Evolutionary conservation across 1,140 invertebrate genomes (phyloP).

Genomic region (Goniozus legneri): DNA sequence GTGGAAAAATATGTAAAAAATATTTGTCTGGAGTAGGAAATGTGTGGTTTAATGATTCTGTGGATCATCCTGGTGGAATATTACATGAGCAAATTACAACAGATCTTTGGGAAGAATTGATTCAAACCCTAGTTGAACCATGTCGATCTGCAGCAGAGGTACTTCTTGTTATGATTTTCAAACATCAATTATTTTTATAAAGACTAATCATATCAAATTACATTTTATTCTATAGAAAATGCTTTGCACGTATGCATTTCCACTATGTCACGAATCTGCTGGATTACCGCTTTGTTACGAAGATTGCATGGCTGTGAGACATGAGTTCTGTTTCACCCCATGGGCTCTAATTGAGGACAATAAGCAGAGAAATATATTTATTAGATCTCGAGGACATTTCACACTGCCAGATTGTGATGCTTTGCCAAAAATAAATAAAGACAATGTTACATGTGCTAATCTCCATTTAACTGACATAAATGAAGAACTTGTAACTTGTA

Average conservation of each 20-base stretch:
- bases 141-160: constrained; percentile 84
- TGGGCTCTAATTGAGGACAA: constrained; percentile 89
- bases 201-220: constrained; percentile 1
- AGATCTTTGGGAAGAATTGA: constrained; percentile 81
- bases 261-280: constrained; percentile 68
- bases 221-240: constrained; percentile 61
- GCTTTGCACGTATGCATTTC: constrained; percentile 88
- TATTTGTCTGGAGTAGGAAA: constrained; percentile 68
- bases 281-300: constrained; percentile 80
- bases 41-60: constrained; percentile 78
- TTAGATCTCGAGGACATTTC: constrained; percentile 83
- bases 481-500: constrained; percentile 71
- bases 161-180: constrained; percentile 13
- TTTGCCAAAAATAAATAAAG: constrained; percentile 65
- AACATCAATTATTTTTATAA: neutral
- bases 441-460: constrained; percentile 70
- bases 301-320: constrained; percentile 86
- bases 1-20: constrained; percentile 81
- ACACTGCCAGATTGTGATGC: constrained; percentile 79
- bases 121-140: constrained; percentile 71
- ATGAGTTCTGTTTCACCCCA: constrained; percentile 88
- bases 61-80: constrained; percentile 65
- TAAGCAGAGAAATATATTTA: constrained; percentile 72
- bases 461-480: constrained; percentile 80
- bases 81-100: constrained; percentile 81